A percentile compares a stretch with the other conserved stretches of the same genome.
Evolutionary conservation across 2,797 vertebrate species (phyloP).

Genomic region (Potorous gilbertii): DNA sequence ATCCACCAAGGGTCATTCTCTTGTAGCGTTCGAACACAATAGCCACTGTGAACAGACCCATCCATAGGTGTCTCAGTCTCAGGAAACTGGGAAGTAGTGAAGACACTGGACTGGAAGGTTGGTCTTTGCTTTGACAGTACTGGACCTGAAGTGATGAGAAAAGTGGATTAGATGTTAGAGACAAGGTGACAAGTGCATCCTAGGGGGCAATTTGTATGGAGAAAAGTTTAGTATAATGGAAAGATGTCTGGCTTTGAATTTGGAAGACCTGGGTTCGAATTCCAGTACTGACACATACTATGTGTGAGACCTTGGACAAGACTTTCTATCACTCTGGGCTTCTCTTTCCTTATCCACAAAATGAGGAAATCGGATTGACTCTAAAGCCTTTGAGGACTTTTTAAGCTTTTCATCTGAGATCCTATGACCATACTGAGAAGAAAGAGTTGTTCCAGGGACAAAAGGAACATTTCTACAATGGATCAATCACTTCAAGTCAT

Average conservation of each 20-base stretch:
- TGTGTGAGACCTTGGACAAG: neutral
- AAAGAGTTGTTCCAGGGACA: neutral
- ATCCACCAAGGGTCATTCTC: constrained; percentile 62
- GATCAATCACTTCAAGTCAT: neutral
- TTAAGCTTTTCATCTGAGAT: neutral
- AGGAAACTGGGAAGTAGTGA: constrained; percentile 43
- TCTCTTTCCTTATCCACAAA: neutral
- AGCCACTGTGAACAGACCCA: constrained; percentile 38
- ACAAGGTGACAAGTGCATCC: neutral
- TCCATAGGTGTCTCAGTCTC: constrained; percentile 47
- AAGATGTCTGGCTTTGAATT: neutral
- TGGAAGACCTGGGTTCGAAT: neutral
- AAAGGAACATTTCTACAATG: neutral
- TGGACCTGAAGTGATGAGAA: neutral
- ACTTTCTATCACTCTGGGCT: neutral
- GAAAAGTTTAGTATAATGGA: neutral
- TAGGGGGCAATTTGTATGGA: neutral
- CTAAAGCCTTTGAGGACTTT: neutral
- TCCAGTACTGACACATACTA: neutral
- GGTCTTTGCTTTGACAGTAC: neutral
- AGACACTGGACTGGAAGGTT: constrained; percentile 21
- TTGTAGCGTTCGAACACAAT: constrained; percentile 15
- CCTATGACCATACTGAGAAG: neutral
- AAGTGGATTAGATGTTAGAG: neutral
- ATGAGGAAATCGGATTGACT: neutral